A percentile compares a stretch with the other conserved stretches of the same genome.
phyloP scores from a whole-genome alignment of 2,797 vertebrate genomes.

The Alauda arvensis region DNA sequence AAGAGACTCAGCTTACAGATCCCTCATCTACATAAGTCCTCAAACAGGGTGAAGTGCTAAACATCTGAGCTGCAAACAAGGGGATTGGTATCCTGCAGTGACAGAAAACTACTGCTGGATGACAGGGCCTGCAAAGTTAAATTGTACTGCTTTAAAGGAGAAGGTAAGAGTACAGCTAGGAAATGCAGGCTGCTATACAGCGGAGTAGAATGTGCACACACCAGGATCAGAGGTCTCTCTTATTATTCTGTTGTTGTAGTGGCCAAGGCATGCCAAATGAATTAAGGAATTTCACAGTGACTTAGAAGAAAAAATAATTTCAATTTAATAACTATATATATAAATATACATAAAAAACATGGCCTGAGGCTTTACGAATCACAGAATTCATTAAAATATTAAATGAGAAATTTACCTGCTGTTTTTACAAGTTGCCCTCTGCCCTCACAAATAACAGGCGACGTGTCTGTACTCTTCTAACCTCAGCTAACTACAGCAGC shows the following conservation, averaged over 20 bases:
- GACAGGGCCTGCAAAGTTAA: neutral
- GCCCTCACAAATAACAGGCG: neutral
- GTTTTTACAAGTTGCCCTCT: neutral
- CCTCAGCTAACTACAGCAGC: neutral
- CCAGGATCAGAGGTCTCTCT: neutral
- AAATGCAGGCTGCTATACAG: neutral
- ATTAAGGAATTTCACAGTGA: neutral
- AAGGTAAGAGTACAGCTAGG: neutral
- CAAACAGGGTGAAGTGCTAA: neutral
- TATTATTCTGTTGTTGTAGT: neutral
- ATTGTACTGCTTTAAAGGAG: neutral
- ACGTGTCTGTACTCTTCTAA: neutral
- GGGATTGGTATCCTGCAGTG: constrained; percentile 15
- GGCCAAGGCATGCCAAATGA: constrained; percentile 21
- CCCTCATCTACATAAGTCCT: neutral
- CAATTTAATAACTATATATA: neutral
- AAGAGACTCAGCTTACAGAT: neutral
- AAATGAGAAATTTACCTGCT: constrained; percentile 4
- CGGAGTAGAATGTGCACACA: neutral
- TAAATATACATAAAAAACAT: neutral
- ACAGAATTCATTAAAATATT: constrained; percentile 6
- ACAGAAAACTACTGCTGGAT: constrained; percentile 31
- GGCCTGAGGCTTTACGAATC: constrained; percentile 11
- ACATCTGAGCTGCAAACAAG: neutral
- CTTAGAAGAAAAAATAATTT: constrained; percentile 14